Percentiles rank a stretch among this genome's conserved stretches.
phyloP scores from a whole-genome alignment of 2,797 vertebrate species.

The Acrossocheilus fasciatus region DNA sequence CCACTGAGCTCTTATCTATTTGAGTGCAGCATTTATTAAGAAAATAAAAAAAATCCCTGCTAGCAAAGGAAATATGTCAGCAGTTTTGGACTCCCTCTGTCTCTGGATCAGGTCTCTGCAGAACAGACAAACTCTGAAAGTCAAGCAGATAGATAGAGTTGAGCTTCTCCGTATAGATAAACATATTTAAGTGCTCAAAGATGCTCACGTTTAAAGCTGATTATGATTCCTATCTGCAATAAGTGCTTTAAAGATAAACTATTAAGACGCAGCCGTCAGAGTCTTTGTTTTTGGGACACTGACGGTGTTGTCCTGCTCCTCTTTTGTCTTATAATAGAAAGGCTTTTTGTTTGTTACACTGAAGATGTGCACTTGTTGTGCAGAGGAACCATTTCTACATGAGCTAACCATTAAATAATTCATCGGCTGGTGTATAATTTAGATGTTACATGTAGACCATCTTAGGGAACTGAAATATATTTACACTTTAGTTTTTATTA shows the following conservation, averaged over 20 bases:
- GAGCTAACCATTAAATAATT: background rate
- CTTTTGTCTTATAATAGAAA: background rate
- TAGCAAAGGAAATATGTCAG: conserved; percentile 70
- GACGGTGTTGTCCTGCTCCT: background rate
- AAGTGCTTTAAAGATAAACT: conserved; percentile 13
- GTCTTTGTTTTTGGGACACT: background rate
- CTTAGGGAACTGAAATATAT: background rate
- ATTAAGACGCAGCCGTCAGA: background rate
- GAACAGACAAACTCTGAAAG: conserved; percentile 68
- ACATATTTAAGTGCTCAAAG: conserved; percentile 78
- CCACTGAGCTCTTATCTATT: conserved; percentile 53
- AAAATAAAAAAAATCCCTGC: conserved; percentile 67
- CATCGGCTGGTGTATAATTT: background rate
- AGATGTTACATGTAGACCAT: background rate
- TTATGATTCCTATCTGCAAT: conserved; percentile 41
- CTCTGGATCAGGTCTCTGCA: conserved; percentile 56
- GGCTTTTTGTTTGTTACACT: background rate
- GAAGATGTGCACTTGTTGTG: background rate
- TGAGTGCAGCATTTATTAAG: conserved; percentile 70
- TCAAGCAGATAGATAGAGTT: conserved; percentile 74
- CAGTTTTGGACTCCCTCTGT: conserved; percentile 63
- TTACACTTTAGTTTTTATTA: background rate
- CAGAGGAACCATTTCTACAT: background rate
- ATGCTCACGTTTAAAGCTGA: conserved; percentile 46
- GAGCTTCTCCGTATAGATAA: conserved; percentile 81